phyloP scores from a whole-genome alignment of 2,113 vertebrate genomes.

The Perognathus longimembris region DNA sequence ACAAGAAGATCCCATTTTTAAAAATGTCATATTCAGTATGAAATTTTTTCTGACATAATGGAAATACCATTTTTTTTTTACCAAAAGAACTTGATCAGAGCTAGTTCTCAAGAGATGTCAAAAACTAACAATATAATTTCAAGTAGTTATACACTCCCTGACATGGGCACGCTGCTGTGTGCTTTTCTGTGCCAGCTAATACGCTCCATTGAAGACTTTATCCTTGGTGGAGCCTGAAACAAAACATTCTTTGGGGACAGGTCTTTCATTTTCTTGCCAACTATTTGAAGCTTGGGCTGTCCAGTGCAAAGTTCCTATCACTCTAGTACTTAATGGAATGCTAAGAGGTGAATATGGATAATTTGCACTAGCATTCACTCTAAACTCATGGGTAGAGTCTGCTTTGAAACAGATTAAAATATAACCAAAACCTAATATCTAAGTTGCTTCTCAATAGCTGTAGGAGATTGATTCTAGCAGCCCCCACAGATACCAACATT shows the following conservation, averaged over 20 bases:
- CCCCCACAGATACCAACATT: neutral
- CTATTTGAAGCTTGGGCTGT: neutral
- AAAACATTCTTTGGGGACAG: neutral
- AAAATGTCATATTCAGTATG: conserved; percentile 2
- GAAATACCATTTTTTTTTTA: neutral
- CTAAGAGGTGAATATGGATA: neutral
- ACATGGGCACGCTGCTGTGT: neutral
- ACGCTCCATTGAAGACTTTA: neutral
- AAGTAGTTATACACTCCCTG: neutral
- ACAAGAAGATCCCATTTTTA: conserved; percentile 48
- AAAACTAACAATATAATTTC: neutral
- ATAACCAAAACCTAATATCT: neutral
- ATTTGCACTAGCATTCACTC: conserved; percentile 3
- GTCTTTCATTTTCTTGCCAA: conserved; percentile 21
- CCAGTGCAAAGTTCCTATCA: neutral
- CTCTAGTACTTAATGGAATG: neutral
- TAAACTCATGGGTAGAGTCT: neutral
- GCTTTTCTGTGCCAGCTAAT: neutral
- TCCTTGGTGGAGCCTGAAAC: neutral
- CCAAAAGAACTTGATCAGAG: neutral
- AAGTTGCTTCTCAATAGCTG: neutral
- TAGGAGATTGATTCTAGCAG: neutral
- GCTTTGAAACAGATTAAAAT: neutral
- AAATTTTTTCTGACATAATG: conserved; percentile 14
- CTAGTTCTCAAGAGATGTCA: neutral